Conservation (phyloP, 1,140 invertebrate species). For the Drosophila arizonae region DNA sequence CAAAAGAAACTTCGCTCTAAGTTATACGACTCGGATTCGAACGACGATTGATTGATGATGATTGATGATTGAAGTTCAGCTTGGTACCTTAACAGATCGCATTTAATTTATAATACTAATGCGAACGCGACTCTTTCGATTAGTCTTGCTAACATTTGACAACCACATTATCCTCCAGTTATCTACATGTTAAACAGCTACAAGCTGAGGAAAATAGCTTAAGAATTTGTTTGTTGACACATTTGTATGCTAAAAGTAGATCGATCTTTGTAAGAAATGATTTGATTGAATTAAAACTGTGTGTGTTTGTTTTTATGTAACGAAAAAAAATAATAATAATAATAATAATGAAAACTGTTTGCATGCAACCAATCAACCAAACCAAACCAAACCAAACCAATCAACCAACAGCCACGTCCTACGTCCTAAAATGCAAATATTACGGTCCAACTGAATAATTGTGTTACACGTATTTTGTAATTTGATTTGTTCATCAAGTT, state of each 20-base stretch:
- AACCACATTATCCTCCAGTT: neutral
- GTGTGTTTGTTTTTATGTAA: conserved; percentile 28
- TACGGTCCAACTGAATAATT: conserved; percentile 23
- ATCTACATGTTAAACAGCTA: neutral
- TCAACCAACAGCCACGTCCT: conserved; percentile 20
- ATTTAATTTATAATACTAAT: too few species aligned
- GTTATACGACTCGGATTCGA: neutral
- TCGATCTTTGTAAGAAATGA: conserved; percentile 8
- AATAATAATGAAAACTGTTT: neutral
- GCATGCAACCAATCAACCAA: conserved; percentile 28
- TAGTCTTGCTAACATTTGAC: neutral
- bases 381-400: too few species aligned
- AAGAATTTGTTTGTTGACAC: conserved; percentile 16
- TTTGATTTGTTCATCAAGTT: conserved; percentile 25
- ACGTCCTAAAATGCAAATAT: conserved; percentile 12
- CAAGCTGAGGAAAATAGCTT: neutral
- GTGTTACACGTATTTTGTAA: conserved; percentile 35
- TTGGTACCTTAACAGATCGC: too few species aligned
- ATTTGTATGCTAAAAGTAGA: conserved; percentile 16
- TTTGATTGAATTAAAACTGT: conserved; percentile 20
- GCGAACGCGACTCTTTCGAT: too few species aligned
- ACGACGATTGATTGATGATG: neutral
- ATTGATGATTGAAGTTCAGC: neutral
- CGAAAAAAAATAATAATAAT: neutral
- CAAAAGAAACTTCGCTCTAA: neutral